phyloP scores from a whole-genome alignment of 1,140 invertebrate genomes.

The Cryptotermes secundus region DNA sequence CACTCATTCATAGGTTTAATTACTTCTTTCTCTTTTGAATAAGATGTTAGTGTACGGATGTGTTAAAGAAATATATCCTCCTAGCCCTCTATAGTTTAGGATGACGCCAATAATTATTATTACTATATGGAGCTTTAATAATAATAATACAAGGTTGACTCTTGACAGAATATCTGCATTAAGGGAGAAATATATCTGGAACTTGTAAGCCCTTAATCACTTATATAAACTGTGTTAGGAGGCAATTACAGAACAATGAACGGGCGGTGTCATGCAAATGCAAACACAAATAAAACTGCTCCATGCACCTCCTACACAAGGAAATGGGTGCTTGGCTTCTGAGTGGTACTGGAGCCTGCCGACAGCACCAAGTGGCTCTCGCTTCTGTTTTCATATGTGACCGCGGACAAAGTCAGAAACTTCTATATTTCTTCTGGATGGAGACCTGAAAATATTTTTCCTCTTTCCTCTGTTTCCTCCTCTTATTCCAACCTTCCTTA shows the following conservation, averaged over 20 bases:
- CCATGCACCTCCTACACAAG: neutral
- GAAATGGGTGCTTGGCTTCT: neutral
- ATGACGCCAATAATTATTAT: no score
- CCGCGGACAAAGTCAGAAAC: neutral
- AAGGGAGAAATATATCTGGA: no score
- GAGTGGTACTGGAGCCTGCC: neutral
- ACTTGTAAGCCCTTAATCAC: no score
- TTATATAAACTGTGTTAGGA: no score
- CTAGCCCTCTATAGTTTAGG: no score
- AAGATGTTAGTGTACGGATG: neutral
- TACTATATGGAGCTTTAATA: no score
- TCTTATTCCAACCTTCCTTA: neutral
- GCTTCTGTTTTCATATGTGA: neutral
- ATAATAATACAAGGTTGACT: no score
- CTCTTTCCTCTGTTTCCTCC: neutral
- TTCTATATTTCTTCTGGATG: neutral
- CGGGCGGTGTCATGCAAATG: neutral
- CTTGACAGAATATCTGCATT: no score
- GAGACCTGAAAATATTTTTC: neutral
- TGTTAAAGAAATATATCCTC: no score
- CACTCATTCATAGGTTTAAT: neutral
- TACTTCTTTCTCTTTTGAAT: neutral
- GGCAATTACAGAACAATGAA: no score
- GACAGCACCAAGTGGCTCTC: neutral
- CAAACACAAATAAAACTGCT: neutral